Conservation (phyloP, 2,797 vertebrate species). For the Bovichtus diacanthus region DNA sequence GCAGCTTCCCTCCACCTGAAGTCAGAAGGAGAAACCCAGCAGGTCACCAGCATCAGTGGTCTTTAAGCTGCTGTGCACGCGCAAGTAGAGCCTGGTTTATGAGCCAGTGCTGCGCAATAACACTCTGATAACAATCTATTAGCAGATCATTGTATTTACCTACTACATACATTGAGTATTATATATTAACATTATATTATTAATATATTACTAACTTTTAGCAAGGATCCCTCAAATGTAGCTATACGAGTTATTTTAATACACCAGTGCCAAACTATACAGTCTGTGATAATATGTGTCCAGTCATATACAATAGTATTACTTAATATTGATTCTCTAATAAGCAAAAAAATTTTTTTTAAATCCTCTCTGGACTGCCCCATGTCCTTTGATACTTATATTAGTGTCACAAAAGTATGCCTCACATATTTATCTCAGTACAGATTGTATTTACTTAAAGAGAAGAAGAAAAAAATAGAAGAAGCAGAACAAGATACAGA, state of each 20-base stretch:
- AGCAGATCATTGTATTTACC: neutral
- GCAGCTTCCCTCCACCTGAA: slow-evolving; percentile 37
- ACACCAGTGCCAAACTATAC: neutral
- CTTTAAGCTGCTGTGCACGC: neutral
- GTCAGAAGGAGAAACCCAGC: slow-evolving; percentile 25
- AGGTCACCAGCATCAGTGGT: neutral
- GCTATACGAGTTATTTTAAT: neutral
- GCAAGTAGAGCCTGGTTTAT: neutral
- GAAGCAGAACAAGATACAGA: too few species aligned
- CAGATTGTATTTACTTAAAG: neutral
- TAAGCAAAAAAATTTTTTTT: neutral
- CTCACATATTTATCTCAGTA: neutral
- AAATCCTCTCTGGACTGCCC: neutral
- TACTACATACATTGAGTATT: neutral
- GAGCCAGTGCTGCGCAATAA: neutral
- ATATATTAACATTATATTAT: neutral
- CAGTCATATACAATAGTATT: neutral
- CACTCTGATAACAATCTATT: neutral
- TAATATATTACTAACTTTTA: neutral
- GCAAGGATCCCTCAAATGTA: neutral
- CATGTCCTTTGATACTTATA: neutral
- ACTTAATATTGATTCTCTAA: neutral
- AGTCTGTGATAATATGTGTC: neutral
- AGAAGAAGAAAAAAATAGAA: too few species aligned
- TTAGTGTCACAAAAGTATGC: neutral